Conservation (phyloP, 2,113 vertebrate genomes). For the Microtus ochrogaster region DNA sequence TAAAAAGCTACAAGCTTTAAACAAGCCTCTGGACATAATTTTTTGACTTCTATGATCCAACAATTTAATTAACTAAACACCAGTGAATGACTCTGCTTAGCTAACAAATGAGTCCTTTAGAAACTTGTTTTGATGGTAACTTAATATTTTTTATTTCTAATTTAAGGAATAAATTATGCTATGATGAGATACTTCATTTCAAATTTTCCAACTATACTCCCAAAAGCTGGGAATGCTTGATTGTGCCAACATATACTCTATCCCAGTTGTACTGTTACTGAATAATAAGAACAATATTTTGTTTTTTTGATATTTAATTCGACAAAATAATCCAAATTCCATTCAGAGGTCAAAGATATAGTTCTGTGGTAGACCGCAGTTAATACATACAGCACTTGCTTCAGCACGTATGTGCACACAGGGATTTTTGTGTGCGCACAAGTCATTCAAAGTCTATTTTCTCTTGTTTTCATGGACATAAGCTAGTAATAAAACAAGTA, state of each 20-base stretch:
- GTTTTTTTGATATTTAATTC: slow-evolving; percentile 11
- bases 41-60: slow-evolving; percentile 47
- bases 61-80: slow-evolving; percentile 65
- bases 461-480: slow-evolving; percentile 44
- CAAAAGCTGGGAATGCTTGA: slow-evolving; percentile 27
- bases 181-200: slow-evolving; percentile 40
- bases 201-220: slow-evolving; percentile 26
- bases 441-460: slow-evolving; percentile 29
- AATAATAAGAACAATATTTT: slow-evolving; percentile 51
- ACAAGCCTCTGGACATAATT: slow-evolving; percentile 36
- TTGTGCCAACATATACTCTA: slow-evolving; percentile 11
- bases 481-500: slow-evolving; percentile 46
- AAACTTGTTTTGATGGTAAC: slow-evolving; percentile 41
- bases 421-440: no score
- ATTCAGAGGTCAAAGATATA: not conserved
- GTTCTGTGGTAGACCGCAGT: not conserved
- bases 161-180: slow-evolving; percentile 56
- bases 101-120: slow-evolving; percentile 49
- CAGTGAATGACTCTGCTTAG: slow-evolving; percentile 41
- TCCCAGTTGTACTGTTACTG: not conserved
- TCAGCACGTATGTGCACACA: not conserved
- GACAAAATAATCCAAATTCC: slow-evolving; percentile 38
- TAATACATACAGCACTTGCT: not conserved
- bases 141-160: slow-evolving; percentile 34
- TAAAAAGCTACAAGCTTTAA: slow-evolving; percentile 61